Percentiles rank a stretch among this genome's conserved stretches.
phyloP scores from a whole-genome alignment of 2,888 invertebrate species.

The Dastarcus helophoroides region DNA sequence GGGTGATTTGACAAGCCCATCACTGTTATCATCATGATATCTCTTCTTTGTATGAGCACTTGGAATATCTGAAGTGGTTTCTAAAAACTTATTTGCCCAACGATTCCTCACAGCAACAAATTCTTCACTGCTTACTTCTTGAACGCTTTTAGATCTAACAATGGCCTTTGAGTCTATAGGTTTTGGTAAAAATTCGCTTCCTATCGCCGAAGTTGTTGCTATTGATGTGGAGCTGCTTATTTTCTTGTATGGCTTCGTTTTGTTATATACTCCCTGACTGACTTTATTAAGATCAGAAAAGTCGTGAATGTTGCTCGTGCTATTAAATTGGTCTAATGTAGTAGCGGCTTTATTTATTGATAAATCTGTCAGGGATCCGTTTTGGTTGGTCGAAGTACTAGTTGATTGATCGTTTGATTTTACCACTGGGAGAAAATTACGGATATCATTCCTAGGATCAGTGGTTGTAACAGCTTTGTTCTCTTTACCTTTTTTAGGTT shows the following conservation, averaged over 20 bases:
- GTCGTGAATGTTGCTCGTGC: no score
- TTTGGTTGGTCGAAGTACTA: constrained; percentile 7
- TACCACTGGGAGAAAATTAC: constrained; percentile 20
- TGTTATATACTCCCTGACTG: no score
- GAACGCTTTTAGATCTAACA: neutral
- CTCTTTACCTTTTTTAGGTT: constrained; percentile 9
- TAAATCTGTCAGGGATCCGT: constrained; percentile 1
- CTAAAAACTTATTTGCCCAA: constrained; percentile 33
- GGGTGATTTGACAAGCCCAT: constrained; percentile 7
- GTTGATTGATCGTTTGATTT: constrained; percentile 14
- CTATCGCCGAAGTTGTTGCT: neutral
- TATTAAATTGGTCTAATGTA: constrained; percentile 17
- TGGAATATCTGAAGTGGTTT: neutral
- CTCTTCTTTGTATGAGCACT: constrained; percentile 3
- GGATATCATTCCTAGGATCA: constrained; percentile 16
- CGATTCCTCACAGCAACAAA: constrained; percentile 31
- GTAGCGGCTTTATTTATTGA: constrained; percentile 8
- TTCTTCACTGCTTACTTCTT: constrained; percentile 18
- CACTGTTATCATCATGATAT: constrained; percentile 7
- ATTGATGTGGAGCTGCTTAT: no score
- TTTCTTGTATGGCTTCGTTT: no score
- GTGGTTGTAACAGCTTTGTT: neutral
- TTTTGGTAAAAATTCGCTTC: neutral
- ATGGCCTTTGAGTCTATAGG: neutral
- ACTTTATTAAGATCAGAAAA: no score